Evolutionary conservation across 2,888 invertebrate species (phyloP), one percentile per base, ranked within the genome.

Genomic region (Auanema sp.): DNA sequence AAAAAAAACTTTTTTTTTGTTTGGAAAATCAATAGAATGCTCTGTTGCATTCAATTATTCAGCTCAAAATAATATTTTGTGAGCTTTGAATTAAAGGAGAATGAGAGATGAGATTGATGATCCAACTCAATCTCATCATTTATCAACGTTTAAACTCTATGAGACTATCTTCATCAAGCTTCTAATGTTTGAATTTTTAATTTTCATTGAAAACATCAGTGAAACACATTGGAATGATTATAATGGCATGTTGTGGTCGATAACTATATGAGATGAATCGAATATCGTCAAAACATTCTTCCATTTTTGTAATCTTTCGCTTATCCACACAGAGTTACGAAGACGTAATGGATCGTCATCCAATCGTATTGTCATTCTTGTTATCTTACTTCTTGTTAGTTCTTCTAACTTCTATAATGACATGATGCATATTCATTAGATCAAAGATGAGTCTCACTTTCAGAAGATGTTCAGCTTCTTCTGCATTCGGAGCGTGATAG

Each of bases 161-260:
- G 43, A 43, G 14, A 43, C 14, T 43, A 54, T 21, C 64, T n/a
- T n/a, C n/a, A n/a, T n/a, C n/a, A n/a, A n/a, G 33, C 33, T 33
- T 8, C 8, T 8, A 8, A 33, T 33, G 33, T 33, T 33, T 33
- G 33, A 33, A 3, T 33, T 33, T 33, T 33, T 33, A 5, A 33
- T 5, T 33, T 33, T 8, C 33, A 33, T 8, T 33, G 8, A 33
- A 33, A 5, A 33, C 8, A 33, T 33, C 3, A 33, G 33, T 33
- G 3, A 33, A 33, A 33, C 3, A 33, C 33, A 33, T 33, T 33
- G 33, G 33, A 33, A 33, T 47, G 47, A 21, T 47, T 47, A 47
- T 47, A 18, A 21, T 47, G 47, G 47, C 47, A 47, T 47, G 21
- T 47, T 21, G 6, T 21, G 16, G 10, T 47, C 47, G 10, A 21